These are phyloP conservation scores for Saimiri boliviensis DNA, from an alignment of 2,113 vertebrate species.

Conservation along the genomic window DNA sequence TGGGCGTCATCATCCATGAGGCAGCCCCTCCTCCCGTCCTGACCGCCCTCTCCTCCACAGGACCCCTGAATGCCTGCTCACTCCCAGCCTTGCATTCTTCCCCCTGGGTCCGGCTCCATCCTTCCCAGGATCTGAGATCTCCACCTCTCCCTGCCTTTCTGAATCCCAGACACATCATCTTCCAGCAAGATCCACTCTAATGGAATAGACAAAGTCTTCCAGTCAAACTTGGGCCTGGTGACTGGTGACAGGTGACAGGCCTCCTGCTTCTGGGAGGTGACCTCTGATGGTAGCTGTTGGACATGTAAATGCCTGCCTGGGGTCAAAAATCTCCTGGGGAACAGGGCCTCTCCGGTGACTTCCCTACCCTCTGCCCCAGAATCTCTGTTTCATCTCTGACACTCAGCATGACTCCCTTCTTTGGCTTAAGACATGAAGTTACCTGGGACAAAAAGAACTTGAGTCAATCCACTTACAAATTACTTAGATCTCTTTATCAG, in stretches of 20 bases:
- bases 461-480: neutral
- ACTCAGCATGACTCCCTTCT: neutral
- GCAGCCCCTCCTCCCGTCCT: neutral
- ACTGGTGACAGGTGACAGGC: neutral
- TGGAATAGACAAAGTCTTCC: neutral
- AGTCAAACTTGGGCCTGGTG: neutral
- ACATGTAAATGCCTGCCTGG: neutral
- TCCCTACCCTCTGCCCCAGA: neutral
- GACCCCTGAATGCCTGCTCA: neutral
- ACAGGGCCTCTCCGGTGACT: rapidly evolving
- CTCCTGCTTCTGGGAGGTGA: neutral
- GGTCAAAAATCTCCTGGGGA: neutral
- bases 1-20: no score
- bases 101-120: neutral
- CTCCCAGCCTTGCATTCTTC: neutral
- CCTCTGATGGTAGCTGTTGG: neutral
- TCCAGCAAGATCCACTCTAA: neutral
- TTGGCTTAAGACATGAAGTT: neutral
- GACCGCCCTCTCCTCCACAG: neutral
- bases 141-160: neutral
- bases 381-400: neutral
- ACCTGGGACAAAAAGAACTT: neutral
- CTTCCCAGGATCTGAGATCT: neutral
- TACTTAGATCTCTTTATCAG: neutral
- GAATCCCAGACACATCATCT: neutral